Evolutionary conservation across 2,113 vertebrate genomes (phyloP).

Genomic region (Felis chaus): DNA sequence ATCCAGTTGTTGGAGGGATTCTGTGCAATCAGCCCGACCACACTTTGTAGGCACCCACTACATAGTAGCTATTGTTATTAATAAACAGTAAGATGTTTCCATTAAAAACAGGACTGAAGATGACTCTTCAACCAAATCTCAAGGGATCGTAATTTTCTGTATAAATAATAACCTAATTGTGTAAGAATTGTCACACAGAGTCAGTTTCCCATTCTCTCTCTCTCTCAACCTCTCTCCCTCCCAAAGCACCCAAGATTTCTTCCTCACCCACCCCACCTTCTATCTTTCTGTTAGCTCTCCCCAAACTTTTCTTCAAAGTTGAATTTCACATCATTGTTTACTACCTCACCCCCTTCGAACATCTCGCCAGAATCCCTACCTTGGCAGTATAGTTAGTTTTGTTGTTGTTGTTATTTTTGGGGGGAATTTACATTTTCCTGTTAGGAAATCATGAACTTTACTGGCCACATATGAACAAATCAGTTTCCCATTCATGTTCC

Average conservation of each 20-base stretch:
- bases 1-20: background rate
- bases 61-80: background rate
- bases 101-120: background rate
- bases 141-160: background rate
- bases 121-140: background rate
- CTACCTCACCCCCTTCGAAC: background rate
- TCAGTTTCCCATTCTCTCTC: background rate
- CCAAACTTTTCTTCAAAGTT: background rate
- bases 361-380: background rate
- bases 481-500: background rate
- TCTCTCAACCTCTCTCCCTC: background rate
- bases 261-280: too few species aligned
- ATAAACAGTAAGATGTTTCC: background rate
- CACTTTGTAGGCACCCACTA: background rate
- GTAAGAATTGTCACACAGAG: background rate
- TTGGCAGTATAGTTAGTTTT: background rate
- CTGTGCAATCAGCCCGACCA: background rate
- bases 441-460: constrained; percentile 33
- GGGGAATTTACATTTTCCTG: constrained; percentile 18
- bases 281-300: background rate
- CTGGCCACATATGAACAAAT: constrained; percentile 29
- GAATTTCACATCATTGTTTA: constrained; percentile 17
- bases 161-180: background rate
- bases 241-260: background rate
- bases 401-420: background rate